Evolutionary conservation across 2,113 vertebrate genomes (phyloP).

Genomic region (Bubo blakistoni): DNA sequence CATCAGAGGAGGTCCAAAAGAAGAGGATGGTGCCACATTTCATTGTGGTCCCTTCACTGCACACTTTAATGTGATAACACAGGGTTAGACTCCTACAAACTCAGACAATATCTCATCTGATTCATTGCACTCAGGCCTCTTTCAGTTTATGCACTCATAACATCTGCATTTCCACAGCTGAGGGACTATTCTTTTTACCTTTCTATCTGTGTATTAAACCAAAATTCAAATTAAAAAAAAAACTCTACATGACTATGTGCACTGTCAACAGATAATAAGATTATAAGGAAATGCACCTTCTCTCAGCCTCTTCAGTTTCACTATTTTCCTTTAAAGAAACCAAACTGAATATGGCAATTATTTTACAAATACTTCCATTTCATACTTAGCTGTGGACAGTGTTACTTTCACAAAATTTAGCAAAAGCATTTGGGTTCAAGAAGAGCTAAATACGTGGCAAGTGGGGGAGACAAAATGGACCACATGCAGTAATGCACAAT

Average conservation of each 20-base stretch:
- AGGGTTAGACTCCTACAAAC: background rate
- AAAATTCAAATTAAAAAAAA: background rate
- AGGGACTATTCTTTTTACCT: background rate
- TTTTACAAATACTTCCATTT: background rate
- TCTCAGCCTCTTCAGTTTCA: background rate
- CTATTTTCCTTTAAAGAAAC: background rate
- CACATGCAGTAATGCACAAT: too few relatives aligned
- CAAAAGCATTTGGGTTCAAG: background rate
- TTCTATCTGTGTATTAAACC: background rate
- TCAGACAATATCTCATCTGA: background rate
- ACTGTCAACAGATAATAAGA: background rate
- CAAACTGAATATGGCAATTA: background rate
- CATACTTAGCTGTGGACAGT: background rate
- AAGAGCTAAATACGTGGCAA: rapidly evolving
- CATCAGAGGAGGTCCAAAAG: background rate
- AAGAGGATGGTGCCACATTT: background rate
- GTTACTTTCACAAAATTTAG: background rate
- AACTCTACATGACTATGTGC: rapidly evolving
- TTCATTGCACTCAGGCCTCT: background rate
- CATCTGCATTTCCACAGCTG: background rate
- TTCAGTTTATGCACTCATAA: background rate
- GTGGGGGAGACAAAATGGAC: background rate
- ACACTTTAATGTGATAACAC: background rate
- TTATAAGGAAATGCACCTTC: background rate
- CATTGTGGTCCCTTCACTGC: background rate